Conservation (phyloP, 2,888 invertebrate species). For the Xanthia icteritia region DNA sequence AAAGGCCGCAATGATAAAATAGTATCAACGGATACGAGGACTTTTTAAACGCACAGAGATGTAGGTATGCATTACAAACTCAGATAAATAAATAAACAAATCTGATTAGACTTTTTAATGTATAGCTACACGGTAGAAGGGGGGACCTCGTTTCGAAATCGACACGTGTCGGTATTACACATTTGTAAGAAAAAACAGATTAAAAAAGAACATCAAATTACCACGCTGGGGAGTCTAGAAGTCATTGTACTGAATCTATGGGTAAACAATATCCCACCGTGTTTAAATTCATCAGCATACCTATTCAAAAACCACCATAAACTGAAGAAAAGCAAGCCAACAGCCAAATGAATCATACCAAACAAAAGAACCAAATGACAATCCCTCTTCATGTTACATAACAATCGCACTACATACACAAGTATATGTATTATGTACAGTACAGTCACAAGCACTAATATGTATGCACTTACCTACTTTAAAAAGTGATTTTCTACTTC, state of each 20-base stretch:
- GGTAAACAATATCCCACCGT: background rate
- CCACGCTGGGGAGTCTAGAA: background rate
- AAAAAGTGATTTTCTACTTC: too few species aligned
- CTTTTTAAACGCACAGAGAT: background rate
- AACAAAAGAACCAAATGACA: conserved; percentile 40
- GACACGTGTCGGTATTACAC: background rate
- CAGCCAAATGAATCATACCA: conserved; percentile 25
- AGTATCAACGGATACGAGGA: background rate
- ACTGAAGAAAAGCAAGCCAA: conserved; percentile 18
- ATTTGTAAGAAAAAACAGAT: background rate
- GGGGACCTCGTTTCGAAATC: background rate
- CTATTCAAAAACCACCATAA: conserved; percentile 7
- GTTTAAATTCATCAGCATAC: background rate
- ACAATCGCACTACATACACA: conserved; percentile 13
- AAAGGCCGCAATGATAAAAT: conserved; percentile 1
- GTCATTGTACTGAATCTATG: background rate
- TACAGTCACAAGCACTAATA: background rate
- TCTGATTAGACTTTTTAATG: background rate
- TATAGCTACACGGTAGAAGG: too few species aligned
- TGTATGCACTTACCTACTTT: too few species aligned
- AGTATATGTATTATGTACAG: background rate
- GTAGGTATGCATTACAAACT: background rate
- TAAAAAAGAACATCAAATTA: background rate
- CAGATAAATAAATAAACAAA: background rate
- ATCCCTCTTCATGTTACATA: conserved; percentile 33